These are phyloP conservation scores for Ischnus inquisitorius DNA, from an alignment of 2,888 invertebrate genomes.

Conservation along the genomic window DNA sequence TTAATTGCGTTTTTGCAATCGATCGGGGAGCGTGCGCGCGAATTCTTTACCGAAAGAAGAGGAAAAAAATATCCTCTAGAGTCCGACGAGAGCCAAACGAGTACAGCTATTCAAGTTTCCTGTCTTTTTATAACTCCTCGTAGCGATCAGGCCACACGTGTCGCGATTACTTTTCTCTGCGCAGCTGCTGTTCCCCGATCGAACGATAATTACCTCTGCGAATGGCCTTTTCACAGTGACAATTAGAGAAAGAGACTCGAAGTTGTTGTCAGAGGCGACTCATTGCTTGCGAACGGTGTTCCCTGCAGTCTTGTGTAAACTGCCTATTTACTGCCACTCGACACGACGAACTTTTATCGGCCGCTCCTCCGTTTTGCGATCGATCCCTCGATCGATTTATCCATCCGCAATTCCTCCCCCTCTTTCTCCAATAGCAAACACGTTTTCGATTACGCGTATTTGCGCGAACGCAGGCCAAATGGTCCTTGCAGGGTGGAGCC, in stretches of 20 bases:
- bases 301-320: constrained; percentile 22
- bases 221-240: constrained; percentile 70
- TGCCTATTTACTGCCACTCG: constrained; percentile 41
- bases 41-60: not conserved
- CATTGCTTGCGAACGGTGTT: constrained; percentile 47
- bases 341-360: constrained; percentile 44
- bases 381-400: constrained; percentile 4
- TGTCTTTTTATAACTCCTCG: constrained; percentile 48
- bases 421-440: not conserved
- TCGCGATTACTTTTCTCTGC: constrained; percentile 56
- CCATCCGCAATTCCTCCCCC: not conserved
- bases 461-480: constrained; percentile 8
- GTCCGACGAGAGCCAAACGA: constrained; percentile 39
- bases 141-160: constrained; percentile 64
- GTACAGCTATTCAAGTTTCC: constrained; percentile 61
- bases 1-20: not conserved
- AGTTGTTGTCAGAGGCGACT: constrained; percentile 51
- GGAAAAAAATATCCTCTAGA: constrained; percentile 49
- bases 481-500: constrained; percentile 15
- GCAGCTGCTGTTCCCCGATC: constrained; percentile 66
- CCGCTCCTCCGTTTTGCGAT: constrained; percentile 23
- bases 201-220: constrained; percentile 75
- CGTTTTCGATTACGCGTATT: constrained; percentile 10
- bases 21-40: not conserved
- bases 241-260: constrained; percentile 68